Conservation (phyloP, 2,888 invertebrate genomes). For the Nymphalis c-album region DNA sequence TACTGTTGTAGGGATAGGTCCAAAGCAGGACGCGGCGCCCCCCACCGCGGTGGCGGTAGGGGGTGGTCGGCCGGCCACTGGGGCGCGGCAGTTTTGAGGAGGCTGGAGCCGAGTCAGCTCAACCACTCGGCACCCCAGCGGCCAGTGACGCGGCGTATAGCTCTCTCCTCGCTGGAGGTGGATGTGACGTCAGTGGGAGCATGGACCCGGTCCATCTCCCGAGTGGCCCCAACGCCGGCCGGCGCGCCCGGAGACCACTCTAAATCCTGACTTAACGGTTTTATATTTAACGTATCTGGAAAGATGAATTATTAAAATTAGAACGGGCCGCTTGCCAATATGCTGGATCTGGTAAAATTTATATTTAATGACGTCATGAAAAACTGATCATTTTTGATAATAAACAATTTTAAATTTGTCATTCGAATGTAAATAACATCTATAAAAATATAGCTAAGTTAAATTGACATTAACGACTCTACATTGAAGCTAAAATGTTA, state of each 20-base stretch:
- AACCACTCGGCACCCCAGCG: constrained; percentile 98
- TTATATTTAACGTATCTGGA: constrained; percentile 79
- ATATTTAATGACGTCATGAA: too few species aligned
- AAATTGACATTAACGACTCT: too few species aligned
- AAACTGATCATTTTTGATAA: too few species aligned
- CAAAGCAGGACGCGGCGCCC: constrained; percentile 80
- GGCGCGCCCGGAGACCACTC: constrained; percentile 76
- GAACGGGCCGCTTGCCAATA: constrained; percentile 19
- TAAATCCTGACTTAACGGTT: constrained; percentile 77
- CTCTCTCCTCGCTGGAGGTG: constrained; percentile 72
- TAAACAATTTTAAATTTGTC: too few species aligned
- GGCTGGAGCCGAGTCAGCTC: constrained; percentile 93
- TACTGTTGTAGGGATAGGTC: constrained; percentile 89
- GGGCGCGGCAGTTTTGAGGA: constrained; percentile 55
- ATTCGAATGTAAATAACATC: too few species aligned
- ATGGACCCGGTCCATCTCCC: constrained; percentile 54
- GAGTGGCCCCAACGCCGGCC: constrained; percentile 69
- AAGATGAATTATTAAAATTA: constrained; percentile 35
- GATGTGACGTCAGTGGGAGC: constrained; percentile 61
- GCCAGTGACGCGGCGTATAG: constrained; percentile 84
- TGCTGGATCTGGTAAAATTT: background rate
- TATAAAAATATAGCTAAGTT: too few species aligned
- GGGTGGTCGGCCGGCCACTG: constrained; percentile 76
- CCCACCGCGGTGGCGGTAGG: constrained; percentile 75
- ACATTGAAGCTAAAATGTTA: too few species aligned